These are phyloP conservation scores for Puffinus mauretanicus DNA, from an alignment of 2,113 vertebrate species.

Conservation along the genomic window DNA sequence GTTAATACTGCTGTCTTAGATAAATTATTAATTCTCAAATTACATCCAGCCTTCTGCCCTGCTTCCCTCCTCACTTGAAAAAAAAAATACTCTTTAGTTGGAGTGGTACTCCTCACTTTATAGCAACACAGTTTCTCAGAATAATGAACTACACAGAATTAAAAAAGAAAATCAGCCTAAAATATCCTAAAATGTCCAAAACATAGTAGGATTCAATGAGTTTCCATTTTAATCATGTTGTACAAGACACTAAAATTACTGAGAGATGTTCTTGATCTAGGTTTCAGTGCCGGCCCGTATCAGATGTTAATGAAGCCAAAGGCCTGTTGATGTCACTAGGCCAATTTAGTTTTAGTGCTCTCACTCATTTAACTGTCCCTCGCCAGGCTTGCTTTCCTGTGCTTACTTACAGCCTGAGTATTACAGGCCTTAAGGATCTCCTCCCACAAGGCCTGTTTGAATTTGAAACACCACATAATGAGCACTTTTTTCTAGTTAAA, in stretches of 20 bases:
- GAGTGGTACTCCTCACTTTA: not conserved
- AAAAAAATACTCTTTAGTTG: not conserved
- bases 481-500: not conserved
- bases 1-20: not conserved
- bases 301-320: not conserved
- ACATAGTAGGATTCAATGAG: not conserved
- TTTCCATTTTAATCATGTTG: slow-evolving; percentile 2
- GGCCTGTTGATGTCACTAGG: not conserved
- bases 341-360: not conserved
- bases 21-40: not conserved
- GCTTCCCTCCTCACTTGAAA: not conserved
- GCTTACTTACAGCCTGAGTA: not conserved
- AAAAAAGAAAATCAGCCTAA: not conserved
- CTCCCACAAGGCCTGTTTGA: not conserved
- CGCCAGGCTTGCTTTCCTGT: not conserved
- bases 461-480: not conserved
- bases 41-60: not conserved
- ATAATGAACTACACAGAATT: not conserved
- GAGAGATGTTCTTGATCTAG: not conserved
- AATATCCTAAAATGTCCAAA: not conserved
- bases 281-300: not conserved
- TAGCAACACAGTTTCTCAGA: not conserved
- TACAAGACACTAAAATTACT: not conserved
- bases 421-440: not conserved
- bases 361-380: not conserved